Evolutionary conservation across 2,113 vertebrate species (phyloP).

Genomic region (Erythrocebus patas): DNA sequence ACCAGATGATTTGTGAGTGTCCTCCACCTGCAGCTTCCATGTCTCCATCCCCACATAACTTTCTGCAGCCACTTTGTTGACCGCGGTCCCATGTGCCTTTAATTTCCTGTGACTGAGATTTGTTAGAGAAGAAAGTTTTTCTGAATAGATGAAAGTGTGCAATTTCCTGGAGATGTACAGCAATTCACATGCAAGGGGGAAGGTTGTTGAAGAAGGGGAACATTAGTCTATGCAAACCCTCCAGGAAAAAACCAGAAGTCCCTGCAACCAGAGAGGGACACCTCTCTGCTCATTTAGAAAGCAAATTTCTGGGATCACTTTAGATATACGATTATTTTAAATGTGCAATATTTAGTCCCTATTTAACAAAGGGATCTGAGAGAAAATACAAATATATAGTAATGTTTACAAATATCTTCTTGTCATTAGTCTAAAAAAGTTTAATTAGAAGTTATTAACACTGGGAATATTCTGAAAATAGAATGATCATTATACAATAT

Average conservation of each 20-base stretch:
- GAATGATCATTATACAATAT: background rate
- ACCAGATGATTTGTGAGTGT: background rate
- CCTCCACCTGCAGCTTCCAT: background rate
- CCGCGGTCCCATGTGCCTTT: background rate
- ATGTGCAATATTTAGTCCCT: background rate
- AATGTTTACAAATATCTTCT: conserved; percentile 17
- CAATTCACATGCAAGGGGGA: background rate
- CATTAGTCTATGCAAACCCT: background rate
- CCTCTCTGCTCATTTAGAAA: background rate
- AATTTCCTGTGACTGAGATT: background rate
- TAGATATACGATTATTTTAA: background rate
- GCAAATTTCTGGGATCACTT: conserved; percentile 11
- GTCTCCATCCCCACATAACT: background rate
- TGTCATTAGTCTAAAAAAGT: background rate
- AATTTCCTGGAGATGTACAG: background rate
- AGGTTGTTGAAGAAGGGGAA: background rate
- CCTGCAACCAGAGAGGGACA: background rate
- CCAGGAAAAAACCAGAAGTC: background rate
- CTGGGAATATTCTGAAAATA: conserved; percentile 10
- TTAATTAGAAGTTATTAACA: background rate
- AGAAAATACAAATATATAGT: background rate
- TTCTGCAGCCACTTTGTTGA: background rate
- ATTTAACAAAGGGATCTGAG: background rate
- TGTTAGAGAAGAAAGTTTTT: background rate
- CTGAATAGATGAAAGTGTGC: background rate